These are phyloP conservation scores for Ptychadena robeensis DNA, from an alignment of 2,797 vertebrate genomes.

Conservation along the genomic window DNA sequence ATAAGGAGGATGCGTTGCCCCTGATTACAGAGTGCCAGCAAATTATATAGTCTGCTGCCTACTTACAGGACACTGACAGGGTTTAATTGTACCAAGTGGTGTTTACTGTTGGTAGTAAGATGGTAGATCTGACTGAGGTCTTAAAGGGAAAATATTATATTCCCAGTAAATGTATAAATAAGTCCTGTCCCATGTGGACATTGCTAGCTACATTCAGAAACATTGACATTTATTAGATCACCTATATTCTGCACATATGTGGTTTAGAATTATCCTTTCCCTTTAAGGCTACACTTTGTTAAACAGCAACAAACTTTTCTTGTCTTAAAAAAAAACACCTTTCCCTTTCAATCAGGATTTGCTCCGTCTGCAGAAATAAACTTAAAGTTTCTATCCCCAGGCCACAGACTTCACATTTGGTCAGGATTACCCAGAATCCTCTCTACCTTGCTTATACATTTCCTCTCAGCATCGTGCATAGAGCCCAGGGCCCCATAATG, in stretches of 20 bases:
- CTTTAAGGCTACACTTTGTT: no score
- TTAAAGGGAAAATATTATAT: not conserved
- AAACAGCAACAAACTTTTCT: no score
- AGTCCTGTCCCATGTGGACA: not conserved
- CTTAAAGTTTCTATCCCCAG: not conserved
- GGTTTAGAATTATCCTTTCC: no score
- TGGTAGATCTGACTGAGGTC: not conserved
- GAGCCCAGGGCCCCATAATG: no score
- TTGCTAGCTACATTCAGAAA: no score
- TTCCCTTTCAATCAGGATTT: not conserved
- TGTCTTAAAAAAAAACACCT: no score
- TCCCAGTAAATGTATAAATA: not conserved
- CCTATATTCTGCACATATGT: no score
- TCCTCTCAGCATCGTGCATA: no score
- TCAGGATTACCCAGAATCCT: no score
- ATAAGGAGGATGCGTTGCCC: slow-evolving; percentile 9
- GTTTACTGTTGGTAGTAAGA: not conserved
- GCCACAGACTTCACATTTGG: no score
- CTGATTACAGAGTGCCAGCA: slow-evolving; percentile 41
- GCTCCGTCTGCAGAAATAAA: not conserved
- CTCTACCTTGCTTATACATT: no score
- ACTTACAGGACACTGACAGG: not conserved
- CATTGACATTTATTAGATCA: no score
- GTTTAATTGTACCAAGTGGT: slow-evolving; percentile 5
- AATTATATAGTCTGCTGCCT: slow-evolving; percentile 41